These are phyloP conservation scores for Ceyx margarethae DNA, from an alignment of 2,113 vertebrate species.

Conservation along the genomic window DNA sequence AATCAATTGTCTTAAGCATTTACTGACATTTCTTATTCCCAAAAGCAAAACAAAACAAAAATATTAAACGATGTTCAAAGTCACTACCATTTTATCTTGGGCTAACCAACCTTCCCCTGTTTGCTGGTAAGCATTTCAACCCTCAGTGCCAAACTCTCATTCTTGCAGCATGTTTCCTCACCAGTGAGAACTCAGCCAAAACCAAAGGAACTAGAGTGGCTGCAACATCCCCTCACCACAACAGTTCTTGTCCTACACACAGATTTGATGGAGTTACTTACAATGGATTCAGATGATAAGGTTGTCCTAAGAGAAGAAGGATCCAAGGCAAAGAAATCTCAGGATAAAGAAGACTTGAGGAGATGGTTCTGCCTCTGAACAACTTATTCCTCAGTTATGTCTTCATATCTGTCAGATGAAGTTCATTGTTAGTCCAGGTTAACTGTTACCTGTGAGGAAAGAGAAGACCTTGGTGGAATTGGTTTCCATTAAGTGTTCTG, in stretches of 20 bases:
- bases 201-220: neutral
- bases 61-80: neutral
- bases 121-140: neutral
- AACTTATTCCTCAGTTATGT: neutral
- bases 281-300: neutral
- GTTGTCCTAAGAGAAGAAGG: neutral
- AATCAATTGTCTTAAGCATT: constrained; percentile 8
- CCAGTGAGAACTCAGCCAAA: neutral
- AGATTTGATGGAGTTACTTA: neutral
- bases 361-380: neutral
- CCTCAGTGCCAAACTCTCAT: neutral
- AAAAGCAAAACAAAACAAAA: neutral
- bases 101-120: neutral
- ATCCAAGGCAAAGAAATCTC: neutral
- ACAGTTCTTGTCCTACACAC: neutral
- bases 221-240: neutral
- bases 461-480: neutral
- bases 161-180: neutral
- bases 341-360: neutral
- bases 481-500: neutral
- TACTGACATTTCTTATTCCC: constrained; percentile 1
- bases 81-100: neutral
- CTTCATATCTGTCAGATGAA: neutral
- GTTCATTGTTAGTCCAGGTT: neutral
- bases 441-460: neutral